These are phyloP conservation scores for Synergus laeviventris DNA, from an alignment of 2,888 invertebrate genomes.

Conservation along the genomic window DNA sequence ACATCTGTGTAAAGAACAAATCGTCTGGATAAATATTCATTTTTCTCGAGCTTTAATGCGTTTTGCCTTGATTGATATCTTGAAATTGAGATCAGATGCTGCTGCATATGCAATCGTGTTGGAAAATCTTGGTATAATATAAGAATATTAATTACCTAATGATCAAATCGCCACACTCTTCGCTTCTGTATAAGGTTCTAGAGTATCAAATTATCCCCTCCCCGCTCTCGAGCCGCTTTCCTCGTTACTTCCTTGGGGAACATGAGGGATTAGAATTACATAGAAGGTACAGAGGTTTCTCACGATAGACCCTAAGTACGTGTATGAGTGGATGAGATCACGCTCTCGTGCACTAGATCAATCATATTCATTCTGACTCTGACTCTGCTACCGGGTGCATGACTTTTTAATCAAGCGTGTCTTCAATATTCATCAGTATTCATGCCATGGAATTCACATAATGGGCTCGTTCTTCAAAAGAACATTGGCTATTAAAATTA, in stretches of 20 bases:
- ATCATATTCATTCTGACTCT: constrained; percentile 21
- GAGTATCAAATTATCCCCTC: background rate
- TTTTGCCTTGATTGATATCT: background rate
- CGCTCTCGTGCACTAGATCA: constrained; percentile 18
- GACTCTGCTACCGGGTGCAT: constrained; percentile 11
- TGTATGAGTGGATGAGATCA: constrained; percentile 10
- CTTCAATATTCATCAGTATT: constrained; percentile 19
- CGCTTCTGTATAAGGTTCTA: constrained; percentile 39
- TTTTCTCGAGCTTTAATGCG: background rate
- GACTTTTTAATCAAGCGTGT: constrained; percentile 36
- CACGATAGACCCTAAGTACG: constrained; percentile 31
- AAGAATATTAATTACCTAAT: constrained; percentile 42
- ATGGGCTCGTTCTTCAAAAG: background rate
- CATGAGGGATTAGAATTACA: constrained; percentile 8
- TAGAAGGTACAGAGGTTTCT: constrained; percentile 21
- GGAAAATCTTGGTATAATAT: constrained; percentile 27
- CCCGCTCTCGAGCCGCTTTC: background rate
- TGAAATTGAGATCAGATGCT: background rate
- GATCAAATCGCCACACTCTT: constrained; percentile 16
- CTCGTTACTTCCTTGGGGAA: background rate
- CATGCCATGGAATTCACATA: constrained; percentile 7
- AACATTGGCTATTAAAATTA: background rate
- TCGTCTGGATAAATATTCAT: background rate
- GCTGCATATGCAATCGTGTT: constrained; percentile 29
- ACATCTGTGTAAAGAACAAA: background rate